These are phyloP conservation scores for Rhagologus leucostigma DNA, from an alignment of 2,113 vertebrate species.

Conservation along the genomic window DNA sequence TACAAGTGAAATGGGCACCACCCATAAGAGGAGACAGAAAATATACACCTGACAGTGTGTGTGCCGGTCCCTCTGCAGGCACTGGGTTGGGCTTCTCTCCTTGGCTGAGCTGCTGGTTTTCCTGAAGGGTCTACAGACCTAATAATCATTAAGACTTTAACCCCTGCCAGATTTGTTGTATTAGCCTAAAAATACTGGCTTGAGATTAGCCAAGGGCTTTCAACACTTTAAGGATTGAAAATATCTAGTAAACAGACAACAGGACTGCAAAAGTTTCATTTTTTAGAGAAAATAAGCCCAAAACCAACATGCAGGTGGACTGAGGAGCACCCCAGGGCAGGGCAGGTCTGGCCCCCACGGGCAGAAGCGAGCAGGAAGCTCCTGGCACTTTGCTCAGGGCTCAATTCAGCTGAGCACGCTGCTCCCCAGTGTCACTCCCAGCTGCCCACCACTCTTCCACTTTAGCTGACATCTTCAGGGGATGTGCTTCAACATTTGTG, in stretches of 20 bases:
- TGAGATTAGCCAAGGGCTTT: background rate
- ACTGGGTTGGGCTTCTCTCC: background rate
- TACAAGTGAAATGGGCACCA: background rate
- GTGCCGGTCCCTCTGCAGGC: rapidly evolving
- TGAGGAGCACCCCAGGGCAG: background rate
- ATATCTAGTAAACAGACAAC: background rate
- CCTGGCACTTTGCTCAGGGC: background rate
- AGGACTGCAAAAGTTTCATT: background rate
- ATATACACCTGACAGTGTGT: background rate
- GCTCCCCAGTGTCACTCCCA: background rate
- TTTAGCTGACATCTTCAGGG: background rate
- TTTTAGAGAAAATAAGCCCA: background rate
- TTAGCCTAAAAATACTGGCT: background rate
- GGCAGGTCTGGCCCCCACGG: background rate
- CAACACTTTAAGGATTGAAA: background rate
- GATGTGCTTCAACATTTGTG: background rate
- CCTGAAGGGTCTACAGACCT: background rate
- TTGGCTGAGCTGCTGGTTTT: background rate
- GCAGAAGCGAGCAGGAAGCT: background rate
- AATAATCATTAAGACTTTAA: background rate
- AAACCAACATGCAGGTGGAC: background rate
- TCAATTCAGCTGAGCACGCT: rapidly evolving
- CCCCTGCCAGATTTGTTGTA: background rate
- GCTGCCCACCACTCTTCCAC: background rate
- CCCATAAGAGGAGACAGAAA: background rate